Evolutionary conservation across 2,797 vertebrate genomes (phyloP).

Genomic region (Schizothorax lantsangensis): DNA sequence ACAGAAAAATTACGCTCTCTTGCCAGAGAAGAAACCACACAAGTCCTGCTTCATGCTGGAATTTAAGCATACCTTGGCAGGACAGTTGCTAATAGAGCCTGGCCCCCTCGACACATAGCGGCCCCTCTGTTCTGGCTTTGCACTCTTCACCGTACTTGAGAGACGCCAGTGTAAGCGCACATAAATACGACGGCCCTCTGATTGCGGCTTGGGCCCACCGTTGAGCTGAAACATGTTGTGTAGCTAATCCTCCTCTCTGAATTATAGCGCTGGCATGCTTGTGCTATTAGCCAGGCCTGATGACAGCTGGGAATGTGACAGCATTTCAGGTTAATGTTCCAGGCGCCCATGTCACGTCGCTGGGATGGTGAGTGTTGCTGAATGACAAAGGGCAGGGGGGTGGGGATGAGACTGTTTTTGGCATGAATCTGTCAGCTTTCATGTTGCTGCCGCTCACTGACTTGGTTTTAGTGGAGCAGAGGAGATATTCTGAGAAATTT

Average conservation of each 20-base stretch:
- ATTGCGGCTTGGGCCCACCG: conserved; percentile 24
- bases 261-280: conserved; percentile 20
- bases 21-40: conserved; percentile 37
- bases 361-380: conserved; percentile 16
- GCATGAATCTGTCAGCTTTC: conserved; percentile 31
- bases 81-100: conserved; percentile 24
- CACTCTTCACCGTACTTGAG: conserved; percentile 17
- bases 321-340: conserved; percentile 43
- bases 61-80: conserved; percentile 54
- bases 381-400: conserved; percentile 20
- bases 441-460: conserved; percentile 6
- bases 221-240: conserved; percentile 30
- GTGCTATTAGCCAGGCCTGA: conserved; percentile 28
- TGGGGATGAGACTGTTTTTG: conserved; percentile 23
- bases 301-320: conserved; percentile 58
- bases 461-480: background rate
- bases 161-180: conserved; percentile 43
- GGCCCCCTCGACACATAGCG: conserved; percentile 2
- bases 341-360: conserved; percentile 21
- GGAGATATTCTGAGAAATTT: background rate
- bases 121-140: conserved; percentile 23
- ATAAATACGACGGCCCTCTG: conserved; percentile 32
- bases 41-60: conserved; percentile 34
- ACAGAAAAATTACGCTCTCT: conserved; percentile 7
- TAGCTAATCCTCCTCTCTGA: conserved; percentile 31